Base-by-base conservation (phyloP, 2,113 vertebrate species). In the Chiloscyllium plagiosum region DNA sequence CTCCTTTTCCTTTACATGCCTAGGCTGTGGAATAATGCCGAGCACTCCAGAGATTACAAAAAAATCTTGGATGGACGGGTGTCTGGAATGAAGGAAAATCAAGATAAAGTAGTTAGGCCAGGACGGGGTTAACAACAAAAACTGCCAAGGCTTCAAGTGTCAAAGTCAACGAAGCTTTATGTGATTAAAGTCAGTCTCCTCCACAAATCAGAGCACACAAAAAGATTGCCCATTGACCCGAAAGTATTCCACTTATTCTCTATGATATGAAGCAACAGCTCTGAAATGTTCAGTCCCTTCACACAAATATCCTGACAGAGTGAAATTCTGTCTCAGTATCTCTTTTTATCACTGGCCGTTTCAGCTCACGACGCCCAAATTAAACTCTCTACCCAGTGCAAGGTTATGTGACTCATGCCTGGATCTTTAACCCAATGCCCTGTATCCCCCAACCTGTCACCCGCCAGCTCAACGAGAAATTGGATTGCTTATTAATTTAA, bases 341-440 rank as follows among this genome's bases (percentile, higher is more conserved):
- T 10, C 47, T 50, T 22, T 7, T 87, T 42, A 83, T 42, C 15
- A n/a, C 42, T 1, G 1, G 20, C 42, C 20, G 95, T 69, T n/a
- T 76, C 47, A 95, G 76, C 76, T 17, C 69, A 65, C 0, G 12
- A 52, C n/a, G 7, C 50, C 26, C 69, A 56, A 0, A 37, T 12
- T 69, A 69, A 26, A 20, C 24, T 56, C 19, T 26, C 87, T 80
- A 4, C 2, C 93, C 95, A 96, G 61, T 96, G 95, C 96, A 94
- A 96, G 96, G 96, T 96, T 47, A 87, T 89, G 96, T 97, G 96
- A 24, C 96, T 95, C 50, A 72, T 95, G 96, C 83, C 95, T n/a
- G 96, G 42, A 12, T 4, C n/a, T 65, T 24, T 66, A 29, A 29
- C 72, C 72, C 7, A 26, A 26, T 2, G 26, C 72, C 29, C 72